Base-by-base conservation (phyloP, 35 echinoderm and acorn worm genomes). In the Apostichopus parvimensis region DNA sequence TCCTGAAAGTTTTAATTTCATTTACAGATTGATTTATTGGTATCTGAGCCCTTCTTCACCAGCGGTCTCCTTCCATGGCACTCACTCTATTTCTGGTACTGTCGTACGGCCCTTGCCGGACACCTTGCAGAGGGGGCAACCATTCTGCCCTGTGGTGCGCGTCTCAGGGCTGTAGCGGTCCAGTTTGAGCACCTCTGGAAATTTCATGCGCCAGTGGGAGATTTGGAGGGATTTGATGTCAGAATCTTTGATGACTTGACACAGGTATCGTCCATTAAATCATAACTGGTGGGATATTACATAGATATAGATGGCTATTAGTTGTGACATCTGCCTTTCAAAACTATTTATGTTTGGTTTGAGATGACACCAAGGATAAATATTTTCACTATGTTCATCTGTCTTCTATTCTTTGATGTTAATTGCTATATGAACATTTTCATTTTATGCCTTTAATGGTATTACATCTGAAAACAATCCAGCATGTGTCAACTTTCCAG, bases 111-210 rank as follows among this genome's bases (percentile, higher is more conserved):
- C 53, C 84, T 96, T 0, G 59, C 13, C 1, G 34, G 52, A 11
- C 93, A 90, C 15, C 62, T 96, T 3, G 57, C 93, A 79, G 80
- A 92, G 8, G 61, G 79, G 26, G 92, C 84, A 9, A 78, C 77
- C 78, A 84, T 99, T 45, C 87, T 99, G 23, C 97, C 97, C 17
- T 57, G 93, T 34, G 77, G 82, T 25, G 95, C 93, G 54, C 93
- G 75, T 45, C 85, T 99, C 8, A 91, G 85, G 83, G 97, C 95
- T 21, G 88, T 99, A 3, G 97, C 97, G 22, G 65, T 96, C 11
- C 79, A 96, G 78, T 99, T 96, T 96, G 97, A 99, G 55, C 93
- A 99, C 82, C 93, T 99, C 9, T 99, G 97, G 97, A 99, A 99
- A 85, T 96, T 99, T 53, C 91, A 95, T 92, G 94, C 97, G 10